phyloP scores from a whole-genome alignment of 2,797 vertebrate genomes.

The Strix occidentalis region DNA sequence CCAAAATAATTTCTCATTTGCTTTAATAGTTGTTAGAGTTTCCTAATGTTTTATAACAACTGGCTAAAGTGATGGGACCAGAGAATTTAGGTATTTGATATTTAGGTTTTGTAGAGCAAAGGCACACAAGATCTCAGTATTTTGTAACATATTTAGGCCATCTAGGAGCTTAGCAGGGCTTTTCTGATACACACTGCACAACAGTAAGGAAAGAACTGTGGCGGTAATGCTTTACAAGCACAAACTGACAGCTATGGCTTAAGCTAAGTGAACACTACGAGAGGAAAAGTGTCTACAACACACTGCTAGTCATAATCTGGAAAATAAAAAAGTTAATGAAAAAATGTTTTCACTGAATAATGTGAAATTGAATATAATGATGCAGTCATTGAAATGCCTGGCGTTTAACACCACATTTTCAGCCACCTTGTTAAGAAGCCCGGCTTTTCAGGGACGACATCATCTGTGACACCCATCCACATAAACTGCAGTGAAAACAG shows the following conservation, averaged over 20 bases:
- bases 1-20: not conserved
- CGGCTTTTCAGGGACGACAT: not conserved
- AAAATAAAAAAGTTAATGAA: not conserved
- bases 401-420: not conserved
- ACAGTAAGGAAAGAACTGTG: not conserved
- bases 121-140: not conserved
- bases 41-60: not conserved
- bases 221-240: not conserved
- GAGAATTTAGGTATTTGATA: not conserved
- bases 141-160: not conserved
- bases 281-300: not conserved
- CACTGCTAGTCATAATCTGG: not conserved
- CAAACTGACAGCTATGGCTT: not conserved
- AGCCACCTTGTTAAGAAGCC: not conserved
- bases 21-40: not conserved
- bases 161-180: not conserved
- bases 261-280: not conserved
- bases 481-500: not conserved
- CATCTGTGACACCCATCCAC: not conserved
- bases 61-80: not conserved
- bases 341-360: not conserved
- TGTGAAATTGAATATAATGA: not conserved
- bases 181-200: not conserved
- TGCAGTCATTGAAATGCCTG: not conserved
- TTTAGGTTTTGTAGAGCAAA: not conserved